These are phyloP conservation scores for Andricus curvator DNA, from an alignment of 2,888 invertebrate genomes.

Conservation along the genomic window DNA sequence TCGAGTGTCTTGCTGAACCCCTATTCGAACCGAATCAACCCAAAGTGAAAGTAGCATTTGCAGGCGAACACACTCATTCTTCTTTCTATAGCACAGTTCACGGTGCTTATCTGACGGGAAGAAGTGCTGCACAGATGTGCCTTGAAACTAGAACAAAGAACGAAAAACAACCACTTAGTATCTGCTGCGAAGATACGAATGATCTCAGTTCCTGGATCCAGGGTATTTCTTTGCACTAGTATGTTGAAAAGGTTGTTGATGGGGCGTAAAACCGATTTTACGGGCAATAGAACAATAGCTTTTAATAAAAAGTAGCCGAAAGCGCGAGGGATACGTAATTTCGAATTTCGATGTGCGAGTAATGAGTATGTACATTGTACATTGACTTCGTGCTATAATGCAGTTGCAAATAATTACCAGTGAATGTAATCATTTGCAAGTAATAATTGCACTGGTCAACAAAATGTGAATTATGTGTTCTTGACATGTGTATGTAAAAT, in stretches of 20 bases:
- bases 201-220: conserved; percentile 94
- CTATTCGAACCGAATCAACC: conserved; percentile 85
- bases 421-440: too few relatives aligned
- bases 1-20: conserved; percentile 92
- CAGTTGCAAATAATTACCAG: too few relatives aligned
- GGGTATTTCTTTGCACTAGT: conserved; percentile 87
- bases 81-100: conserved; percentile 97
- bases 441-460: too few relatives aligned
- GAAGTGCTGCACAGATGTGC: conserved; percentile 88
- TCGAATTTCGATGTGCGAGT: too few relatives aligned
- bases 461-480: too few relatives aligned
- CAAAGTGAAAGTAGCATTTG: conserved; percentile 86
- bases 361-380: too few relatives aligned
- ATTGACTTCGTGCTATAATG: too few relatives aligned
- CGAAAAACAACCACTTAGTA: conserved; percentile 83
- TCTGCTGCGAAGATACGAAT: conserved; percentile 88
- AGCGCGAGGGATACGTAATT: too few relatives aligned
- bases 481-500: too few relatives aligned
- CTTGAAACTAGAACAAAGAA: conserved; percentile 80
- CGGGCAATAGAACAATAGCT: not conserved
- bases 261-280: conserved; percentile 14
- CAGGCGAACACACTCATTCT: conserved; percentile 97
- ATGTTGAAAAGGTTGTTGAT: not conserved
- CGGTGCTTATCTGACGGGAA: conserved; percentile 94
- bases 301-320: not conserved